Evolutionary conservation across 1,140 invertebrate species (phyloP).

Genomic region (Triops longicaudatus): DNA sequence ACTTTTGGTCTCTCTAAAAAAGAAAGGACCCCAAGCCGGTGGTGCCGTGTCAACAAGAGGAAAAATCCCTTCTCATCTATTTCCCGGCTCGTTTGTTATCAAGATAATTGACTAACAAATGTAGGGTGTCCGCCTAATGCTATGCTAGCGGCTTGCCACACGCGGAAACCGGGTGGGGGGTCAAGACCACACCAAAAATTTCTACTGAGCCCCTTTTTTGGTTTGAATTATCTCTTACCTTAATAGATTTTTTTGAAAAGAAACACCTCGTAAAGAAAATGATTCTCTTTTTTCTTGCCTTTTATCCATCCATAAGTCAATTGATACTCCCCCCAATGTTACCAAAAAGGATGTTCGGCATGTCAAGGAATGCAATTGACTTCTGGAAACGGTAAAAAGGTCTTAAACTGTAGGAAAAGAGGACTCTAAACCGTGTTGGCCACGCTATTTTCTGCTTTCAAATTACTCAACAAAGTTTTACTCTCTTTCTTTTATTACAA

Average conservation of each 20-base stretch:
- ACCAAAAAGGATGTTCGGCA: background rate
- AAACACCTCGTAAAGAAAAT: background rate
- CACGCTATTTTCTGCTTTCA: conserved; percentile 5
- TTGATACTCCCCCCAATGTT: background rate
- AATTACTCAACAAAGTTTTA: conserved; percentile 1
- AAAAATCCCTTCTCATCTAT: conserved; percentile 12
- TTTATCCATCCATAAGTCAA: conserved; percentile 1
- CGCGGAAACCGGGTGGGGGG: conserved; percentile 9
- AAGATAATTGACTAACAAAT: conserved; percentile 16
- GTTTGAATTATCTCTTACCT: background rate
- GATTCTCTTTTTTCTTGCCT: background rate
- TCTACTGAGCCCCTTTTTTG: conserved; percentile 2
- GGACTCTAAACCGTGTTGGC: background rate
- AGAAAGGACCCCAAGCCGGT: background rate
- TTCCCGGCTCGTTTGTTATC: conserved; percentile 14
- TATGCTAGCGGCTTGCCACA: conserved; percentile 14
- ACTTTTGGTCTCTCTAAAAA: background rate
- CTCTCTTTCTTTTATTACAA: background rate
- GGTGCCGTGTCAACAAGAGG: conserved; percentile 13
- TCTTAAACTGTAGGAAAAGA: conserved; percentile 4
- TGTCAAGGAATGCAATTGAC: background rate
- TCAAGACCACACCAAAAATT: conserved; percentile 12
- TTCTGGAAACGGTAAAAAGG: background rate
- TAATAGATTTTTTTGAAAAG: background rate
- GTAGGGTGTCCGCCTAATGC: conserved; percentile 5